Evolutionary conservation across 2,888 invertebrate genomes (phyloP), one percentile per base, ranked within the genome.

Genomic region (Lagria hirta): DNA sequence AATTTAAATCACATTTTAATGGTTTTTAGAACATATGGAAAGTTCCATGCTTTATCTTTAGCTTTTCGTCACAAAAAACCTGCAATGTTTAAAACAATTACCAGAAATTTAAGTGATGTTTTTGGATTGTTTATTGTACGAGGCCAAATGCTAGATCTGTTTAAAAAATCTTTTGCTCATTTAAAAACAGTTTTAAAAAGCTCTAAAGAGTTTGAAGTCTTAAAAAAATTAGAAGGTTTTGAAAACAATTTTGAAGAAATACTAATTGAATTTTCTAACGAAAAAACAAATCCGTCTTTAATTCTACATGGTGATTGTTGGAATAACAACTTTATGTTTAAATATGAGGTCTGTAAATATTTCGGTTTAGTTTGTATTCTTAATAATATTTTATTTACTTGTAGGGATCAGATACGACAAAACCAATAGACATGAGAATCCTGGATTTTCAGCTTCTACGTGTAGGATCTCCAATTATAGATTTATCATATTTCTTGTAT

Each of bases 401-500:
- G 32, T 34, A 62, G 62, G 55, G 40, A 7, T 20, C 36, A 6
- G 42, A 54, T 11, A 48, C 24, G 20, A 37, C 37, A 1, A 52
- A 54, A 34, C 63, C 62, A 3, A 32, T 32, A 6, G 56, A 60
- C 27, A 52, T 63, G 54, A 37, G 49, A 12, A 58, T 64, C 26
- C 37, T 64, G 4, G 64, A 64, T 32, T 62, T 62, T 23, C 64
- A 64, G 40, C 15, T 64, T 5, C 52, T 57, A 1, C 38, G 51
- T 13, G 22, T 60, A 2, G 55, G 54, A 1, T 58, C 60, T 1
- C 62, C 62, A 10, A 45, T 60, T 6, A 47, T 51, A 22, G 64
- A 64, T 45, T 43, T 64, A 10, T 59, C 60, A 3, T 64, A 62
- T 33, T 62, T 58, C 30, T 40, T 64, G 2, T 64, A 64, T 33